A percentile compares a stretch with the other conserved stretches of the same genome.
Evolutionary conservation across 2,888 invertebrate species (phyloP).

Genomic region (Drosophila leonis): DNA sequence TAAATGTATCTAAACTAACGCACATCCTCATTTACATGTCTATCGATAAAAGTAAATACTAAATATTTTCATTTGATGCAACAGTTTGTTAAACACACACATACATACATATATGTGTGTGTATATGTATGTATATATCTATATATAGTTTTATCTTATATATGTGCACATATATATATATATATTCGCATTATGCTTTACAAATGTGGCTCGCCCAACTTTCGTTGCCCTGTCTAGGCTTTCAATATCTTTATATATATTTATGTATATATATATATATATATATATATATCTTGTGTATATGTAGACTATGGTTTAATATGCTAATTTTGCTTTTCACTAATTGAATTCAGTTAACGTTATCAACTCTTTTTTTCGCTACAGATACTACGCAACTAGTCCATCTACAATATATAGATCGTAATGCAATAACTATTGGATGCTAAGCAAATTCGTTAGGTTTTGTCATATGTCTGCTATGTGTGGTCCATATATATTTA

Average conservation of each 20-base stretch:
- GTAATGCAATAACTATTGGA: conserved; percentile 57
- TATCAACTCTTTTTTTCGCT: conserved; percentile 45
- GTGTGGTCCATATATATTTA: conserved; percentile 26
- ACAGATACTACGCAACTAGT: conserved; percentile 34
- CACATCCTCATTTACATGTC: conserved; percentile 51
- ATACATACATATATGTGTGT: conserved; percentile 28
- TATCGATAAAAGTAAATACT: conserved; percentile 45
- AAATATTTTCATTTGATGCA: conserved; percentile 56
- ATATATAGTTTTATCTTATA: conserved; percentile 19
- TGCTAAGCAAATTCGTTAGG: conserved; percentile 82
- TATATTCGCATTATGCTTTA: conserved; percentile 53
- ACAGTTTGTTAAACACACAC: conserved; percentile 53
- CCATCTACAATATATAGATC: conserved; percentile 16
- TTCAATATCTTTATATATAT: conserved; percentile 26
- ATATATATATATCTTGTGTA: conserved; percentile 14
- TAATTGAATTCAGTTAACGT: conserved; percentile 74
- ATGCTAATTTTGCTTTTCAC: conserved; percentile 62
- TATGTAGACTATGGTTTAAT: conserved; percentile 38
- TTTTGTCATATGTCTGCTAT: conserved; percentile 42
- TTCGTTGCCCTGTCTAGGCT: conserved; percentile 60
- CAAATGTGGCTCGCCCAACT: conserved; percentile 60
- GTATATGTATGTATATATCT: conserved; percentile 27
- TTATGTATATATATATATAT: conserved; percentile 34
- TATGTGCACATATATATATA: conserved; percentile 14
- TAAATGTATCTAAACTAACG: conserved; percentile 62